Conservation (phyloP, 2,797 vertebrate genomes). For the Rhynchonycteris naso region DNA sequence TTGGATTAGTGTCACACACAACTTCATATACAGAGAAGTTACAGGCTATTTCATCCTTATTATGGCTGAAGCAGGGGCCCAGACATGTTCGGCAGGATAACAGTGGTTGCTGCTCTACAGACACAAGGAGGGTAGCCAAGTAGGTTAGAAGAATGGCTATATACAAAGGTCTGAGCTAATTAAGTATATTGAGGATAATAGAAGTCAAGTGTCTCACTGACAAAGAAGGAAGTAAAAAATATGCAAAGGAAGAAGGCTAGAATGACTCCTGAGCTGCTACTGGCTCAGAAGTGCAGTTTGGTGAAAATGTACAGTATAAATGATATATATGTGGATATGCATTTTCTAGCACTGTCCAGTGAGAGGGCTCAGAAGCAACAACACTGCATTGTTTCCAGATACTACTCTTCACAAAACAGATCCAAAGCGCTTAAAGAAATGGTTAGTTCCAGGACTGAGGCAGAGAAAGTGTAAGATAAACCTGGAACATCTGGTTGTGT, state of each 20-base stretch:
- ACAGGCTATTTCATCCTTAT: not conserved
- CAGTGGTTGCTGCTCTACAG: not conserved
- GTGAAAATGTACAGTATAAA: not conserved
- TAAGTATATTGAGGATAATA: not conserved
- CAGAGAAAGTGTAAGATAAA: not conserved
- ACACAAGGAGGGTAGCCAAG: not conserved
- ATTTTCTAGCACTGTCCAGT: not conserved
- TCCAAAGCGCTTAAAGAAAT: not conserved
- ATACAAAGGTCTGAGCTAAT: not conserved
- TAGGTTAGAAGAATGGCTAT: not conserved
- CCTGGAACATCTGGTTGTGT: not conserved
- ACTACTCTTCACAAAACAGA: not conserved
- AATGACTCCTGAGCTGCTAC: not conserved
- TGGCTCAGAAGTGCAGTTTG: not conserved
- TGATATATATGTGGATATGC: not conserved
- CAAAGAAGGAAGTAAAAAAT: not conserved
- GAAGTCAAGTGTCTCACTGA: not conserved
- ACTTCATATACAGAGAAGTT: not conserved
- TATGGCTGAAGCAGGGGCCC: not conserved
- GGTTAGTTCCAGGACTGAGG: not conserved
- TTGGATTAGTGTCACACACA: not conserved
- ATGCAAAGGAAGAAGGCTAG: not conserved
- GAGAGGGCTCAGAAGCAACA: not conserved
- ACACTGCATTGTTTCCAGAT: constrained; percentile 28
- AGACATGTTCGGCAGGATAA: not conserved